Evolutionary conservation across 2,797 vertebrate species (phyloP).

Genomic region (Spheniscus humboldti): DNA sequence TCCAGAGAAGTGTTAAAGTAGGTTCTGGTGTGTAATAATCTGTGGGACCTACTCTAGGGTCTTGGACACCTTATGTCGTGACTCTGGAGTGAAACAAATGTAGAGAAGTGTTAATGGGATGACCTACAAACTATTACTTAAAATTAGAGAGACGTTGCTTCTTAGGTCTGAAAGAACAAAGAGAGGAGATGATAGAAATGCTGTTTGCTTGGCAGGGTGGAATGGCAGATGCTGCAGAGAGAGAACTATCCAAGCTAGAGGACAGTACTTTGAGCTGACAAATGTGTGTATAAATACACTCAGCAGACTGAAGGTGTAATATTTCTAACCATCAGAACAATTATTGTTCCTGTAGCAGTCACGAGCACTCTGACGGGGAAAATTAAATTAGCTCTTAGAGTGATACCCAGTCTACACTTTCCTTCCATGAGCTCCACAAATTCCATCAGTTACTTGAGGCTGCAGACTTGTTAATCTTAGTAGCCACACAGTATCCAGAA

Average conservation of each 20-base stretch:
- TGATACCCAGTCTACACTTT: neutral
- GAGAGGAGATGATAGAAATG: neutral
- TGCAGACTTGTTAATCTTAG: neutral
- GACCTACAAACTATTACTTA: neutral
- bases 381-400: neutral
- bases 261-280: neutral
- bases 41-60: neutral
- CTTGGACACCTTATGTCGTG: neutral
- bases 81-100: neutral
- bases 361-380: neutral
- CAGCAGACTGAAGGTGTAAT: neutral
- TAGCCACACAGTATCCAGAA: neutral
- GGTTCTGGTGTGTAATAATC: neutral
- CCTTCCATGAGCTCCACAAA: neutral
- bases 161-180: neutral
- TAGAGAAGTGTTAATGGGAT: neutral
- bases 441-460: neutral
- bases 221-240: neutral
- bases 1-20: neutral
- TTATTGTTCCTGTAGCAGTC: neutral
- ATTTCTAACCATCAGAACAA: neutral
- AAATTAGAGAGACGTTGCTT: neutral
- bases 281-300: neutral
- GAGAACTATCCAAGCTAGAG: neutral
- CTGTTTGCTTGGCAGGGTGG: neutral